Evolutionary conservation across 23 tunicate genomes (phyloP).

Genomic region (Diplosoma virens): DNA sequence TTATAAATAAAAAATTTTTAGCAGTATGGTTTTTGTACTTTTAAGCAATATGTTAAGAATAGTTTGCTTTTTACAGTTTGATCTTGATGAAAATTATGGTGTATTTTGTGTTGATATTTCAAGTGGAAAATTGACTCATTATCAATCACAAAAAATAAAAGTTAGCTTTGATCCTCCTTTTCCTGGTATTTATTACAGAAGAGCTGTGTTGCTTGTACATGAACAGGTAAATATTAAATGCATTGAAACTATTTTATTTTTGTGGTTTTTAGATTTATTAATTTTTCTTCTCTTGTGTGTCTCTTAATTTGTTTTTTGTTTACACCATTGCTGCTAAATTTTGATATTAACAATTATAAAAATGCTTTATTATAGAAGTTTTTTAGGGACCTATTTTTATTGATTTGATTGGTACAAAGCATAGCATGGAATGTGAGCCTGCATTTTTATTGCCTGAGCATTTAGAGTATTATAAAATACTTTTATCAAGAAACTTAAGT

Average conservation of each 20-base stretch:
- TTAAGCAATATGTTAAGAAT: no score
- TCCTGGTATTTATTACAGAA: slow-evolving; percentile 57
- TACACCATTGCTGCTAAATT: no score
- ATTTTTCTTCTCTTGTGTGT: no score
- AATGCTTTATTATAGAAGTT: no score
- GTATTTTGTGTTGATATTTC: slow-evolving; percentile 10
- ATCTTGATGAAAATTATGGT: slow-evolving; percentile 32
- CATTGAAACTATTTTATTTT: no score
- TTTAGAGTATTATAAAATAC: slow-evolving; percentile 39
- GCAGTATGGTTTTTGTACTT: no score
- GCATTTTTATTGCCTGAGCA: slow-evolving; percentile 50
- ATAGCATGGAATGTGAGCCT: slow-evolving; percentile 44
- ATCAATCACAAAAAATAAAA: slow-evolving; percentile 15
- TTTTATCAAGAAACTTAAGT: slow-evolving; percentile 48
- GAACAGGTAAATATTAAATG: slow-evolving; percentile 54
- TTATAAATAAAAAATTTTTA: no score
- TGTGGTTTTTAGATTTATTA: no score
- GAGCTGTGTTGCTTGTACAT: slow-evolving; percentile 56
- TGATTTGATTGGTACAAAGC: slow-evolving; percentile 86
- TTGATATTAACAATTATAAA: no score
- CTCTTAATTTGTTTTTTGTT: no score
- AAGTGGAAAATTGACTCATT: slow-evolving; percentile 18
- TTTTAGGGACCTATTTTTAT: slow-evolving; percentile 69
- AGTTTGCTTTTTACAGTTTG: slow-evolving; percentile 22
- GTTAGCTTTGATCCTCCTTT: slow-evolving; percentile 45